Conservation (phyloP, 2,113 vertebrate genomes). For the Indri indri region DNA sequence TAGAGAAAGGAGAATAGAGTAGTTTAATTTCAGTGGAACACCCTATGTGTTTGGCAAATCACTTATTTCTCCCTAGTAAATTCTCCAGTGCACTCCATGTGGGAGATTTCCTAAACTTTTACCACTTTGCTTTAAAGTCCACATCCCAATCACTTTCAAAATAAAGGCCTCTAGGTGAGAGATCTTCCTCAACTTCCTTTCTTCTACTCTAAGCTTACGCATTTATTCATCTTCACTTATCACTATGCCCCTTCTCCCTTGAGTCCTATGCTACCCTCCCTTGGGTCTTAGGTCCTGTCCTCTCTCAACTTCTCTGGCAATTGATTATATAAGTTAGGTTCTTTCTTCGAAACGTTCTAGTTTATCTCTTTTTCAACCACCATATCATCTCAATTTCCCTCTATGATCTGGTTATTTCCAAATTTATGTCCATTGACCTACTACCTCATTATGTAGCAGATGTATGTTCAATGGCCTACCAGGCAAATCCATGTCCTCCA, state of each 20-base stretch:
- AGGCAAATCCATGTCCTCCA: not conserved
- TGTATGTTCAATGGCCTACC: not conserved
- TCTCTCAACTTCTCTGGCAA: not conserved
- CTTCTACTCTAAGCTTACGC: not conserved
- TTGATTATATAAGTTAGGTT: not conserved
- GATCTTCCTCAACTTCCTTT: not conserved
- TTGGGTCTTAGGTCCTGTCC: not conserved
- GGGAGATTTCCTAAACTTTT: not conserved
- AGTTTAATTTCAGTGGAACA: not conserved
- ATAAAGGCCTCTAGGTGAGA: not conserved
- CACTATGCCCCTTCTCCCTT: not conserved
- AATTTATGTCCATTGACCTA: not conserved
- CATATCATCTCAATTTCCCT: not conserved
- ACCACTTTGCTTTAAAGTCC: not conserved
- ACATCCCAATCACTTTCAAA: not conserved
- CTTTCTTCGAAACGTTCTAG: not conserved
- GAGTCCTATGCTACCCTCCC: not conserved
- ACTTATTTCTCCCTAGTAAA: not conserved
- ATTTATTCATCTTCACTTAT: not conserved
- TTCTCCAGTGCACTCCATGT: not conserved
- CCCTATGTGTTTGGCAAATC: not conserved
- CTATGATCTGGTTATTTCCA: not conserved
- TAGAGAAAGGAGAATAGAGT: not conserved
- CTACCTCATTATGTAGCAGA: not conserved
- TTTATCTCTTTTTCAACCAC: not conserved